These are phyloP conservation scores for Phylloscopus trochilus DNA, from an alignment of 2,113 vertebrate species.

Conservation along the genomic window DNA sequence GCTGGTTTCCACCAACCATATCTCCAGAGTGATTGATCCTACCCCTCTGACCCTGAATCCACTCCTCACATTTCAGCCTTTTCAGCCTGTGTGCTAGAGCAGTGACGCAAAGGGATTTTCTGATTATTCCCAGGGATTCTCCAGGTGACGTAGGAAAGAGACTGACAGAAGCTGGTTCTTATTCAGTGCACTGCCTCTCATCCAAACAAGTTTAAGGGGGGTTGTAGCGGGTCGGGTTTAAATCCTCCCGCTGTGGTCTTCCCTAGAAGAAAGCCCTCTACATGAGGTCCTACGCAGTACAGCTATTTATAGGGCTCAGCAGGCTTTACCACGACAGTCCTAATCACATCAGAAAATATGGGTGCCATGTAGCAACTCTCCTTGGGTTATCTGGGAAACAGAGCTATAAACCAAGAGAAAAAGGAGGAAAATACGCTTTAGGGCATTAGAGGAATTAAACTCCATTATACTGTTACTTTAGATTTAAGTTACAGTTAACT, in stretches of 20 bases:
- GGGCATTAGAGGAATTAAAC: background rate
- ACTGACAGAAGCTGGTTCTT: background rate
- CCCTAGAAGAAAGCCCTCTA: conserved; percentile 1
- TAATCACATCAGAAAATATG: background rate
- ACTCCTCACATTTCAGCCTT: background rate
- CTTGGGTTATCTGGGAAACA: background rate
- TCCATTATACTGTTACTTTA: background rate
- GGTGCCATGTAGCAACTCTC: background rate
- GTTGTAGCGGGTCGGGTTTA: background rate
- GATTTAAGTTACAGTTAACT: background rate
- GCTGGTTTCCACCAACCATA: background rate
- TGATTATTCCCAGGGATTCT: conserved; percentile 61
- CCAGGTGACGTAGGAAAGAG: conserved; percentile 31
- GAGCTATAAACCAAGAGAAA: background rate
- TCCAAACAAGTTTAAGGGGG: conserved; percentile 2
- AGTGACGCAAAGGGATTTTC: conserved; percentile 38
- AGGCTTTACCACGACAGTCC: background rate
- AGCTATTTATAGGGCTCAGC: conserved; percentile 32
- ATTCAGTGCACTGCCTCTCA: background rate
- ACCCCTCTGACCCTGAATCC: background rate
- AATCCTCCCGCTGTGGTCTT: conserved; percentile 24
- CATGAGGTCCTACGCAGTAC: background rate
- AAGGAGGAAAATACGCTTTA: background rate
- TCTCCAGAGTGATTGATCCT: background rate
- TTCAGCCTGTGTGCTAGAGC: background rate